Percentiles rank a stretch among this genome's conserved stretches.
Evolutionary conservation across 1,140 invertebrate species (phyloP).

Genomic region (Cydia splendana): DNA sequence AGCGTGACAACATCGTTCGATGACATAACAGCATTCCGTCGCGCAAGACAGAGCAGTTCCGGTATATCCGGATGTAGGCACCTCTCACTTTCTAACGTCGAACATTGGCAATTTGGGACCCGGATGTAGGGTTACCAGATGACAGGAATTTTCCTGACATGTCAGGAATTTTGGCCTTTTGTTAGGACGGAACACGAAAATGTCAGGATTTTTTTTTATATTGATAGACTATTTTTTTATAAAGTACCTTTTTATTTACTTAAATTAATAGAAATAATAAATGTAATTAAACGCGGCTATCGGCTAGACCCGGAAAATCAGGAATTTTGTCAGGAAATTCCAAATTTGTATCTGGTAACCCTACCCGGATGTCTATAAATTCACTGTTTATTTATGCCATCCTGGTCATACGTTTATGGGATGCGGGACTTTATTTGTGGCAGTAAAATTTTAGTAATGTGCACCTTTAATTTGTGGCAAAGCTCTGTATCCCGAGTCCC

Average conservation of each 20-base stretch:
- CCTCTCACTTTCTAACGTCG: slow-evolving; percentile 56
- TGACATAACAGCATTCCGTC: slow-evolving; percentile 52
- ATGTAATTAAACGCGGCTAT: no score
- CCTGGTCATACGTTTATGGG: slow-evolving; percentile 10
- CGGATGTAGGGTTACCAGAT: background rate
- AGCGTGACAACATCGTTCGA: slow-evolving; percentile 39
- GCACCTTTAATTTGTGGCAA: background rate
- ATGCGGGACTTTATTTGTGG: background rate
- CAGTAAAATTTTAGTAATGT: background rate
- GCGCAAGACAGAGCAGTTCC: slow-evolving; percentile 54
- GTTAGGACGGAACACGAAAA: no score
- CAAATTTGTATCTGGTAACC: no score
- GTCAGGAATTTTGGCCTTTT: no score
- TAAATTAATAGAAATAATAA: no score
- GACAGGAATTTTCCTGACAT: no score
- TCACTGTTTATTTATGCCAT: background rate
- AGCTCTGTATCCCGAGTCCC: no score
- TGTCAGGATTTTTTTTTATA: no score
- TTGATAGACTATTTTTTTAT: no score
- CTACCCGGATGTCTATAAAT: slow-evolving; percentile 7
- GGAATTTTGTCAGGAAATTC: no score
- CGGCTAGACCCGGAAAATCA: no score
- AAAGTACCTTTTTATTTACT: no score
- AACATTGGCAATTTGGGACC: slow-evolving; percentile 38
- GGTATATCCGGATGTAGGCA: slow-evolving; percentile 60